Percentiles rank a stretch among this genome's conserved stretches.
phyloP scores from a whole-genome alignment of 2,888 invertebrate genomes.

The Xestia sexstrigata region DNA sequence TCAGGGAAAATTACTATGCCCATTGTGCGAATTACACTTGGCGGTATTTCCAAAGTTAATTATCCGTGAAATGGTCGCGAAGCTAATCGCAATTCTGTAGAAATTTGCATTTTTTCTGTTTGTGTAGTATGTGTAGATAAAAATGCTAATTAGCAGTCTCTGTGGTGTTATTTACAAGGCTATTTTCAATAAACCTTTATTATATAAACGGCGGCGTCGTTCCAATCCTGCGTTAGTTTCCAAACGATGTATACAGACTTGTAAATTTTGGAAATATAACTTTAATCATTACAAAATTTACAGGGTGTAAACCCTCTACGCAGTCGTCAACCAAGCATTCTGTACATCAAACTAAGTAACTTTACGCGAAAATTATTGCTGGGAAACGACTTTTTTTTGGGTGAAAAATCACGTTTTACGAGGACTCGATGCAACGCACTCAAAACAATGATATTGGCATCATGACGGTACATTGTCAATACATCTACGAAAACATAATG shows the following conservation, averaged over 20 bases:
- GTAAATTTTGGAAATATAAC: background rate
- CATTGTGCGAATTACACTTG: background rate
- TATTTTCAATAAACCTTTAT: too few species aligned
- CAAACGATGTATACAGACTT: background rate
- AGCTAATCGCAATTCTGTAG: background rate
- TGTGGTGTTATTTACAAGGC: background rate
- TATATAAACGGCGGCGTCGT: background rate
- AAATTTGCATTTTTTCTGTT: background rate
- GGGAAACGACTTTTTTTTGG: too few species aligned
- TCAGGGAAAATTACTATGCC: background rate
- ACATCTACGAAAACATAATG: too few species aligned
- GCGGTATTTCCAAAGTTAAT: conserved; percentile 1
- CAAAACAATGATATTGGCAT: too few species aligned
- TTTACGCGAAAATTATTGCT: too few species aligned
- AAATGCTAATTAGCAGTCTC: background rate
- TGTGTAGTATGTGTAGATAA: background rate
- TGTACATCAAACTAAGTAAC: too few species aligned
- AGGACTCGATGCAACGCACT: too few species aligned
- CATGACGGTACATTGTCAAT: too few species aligned
- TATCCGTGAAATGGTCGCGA: background rate
- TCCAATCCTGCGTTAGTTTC: background rate
- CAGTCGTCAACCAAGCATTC: too few species aligned
- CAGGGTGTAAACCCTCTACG: too few species aligned
- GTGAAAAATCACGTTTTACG: too few species aligned
- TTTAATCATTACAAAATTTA: background rate